Conservation (phyloP, 2,113 vertebrate species). For the Dolichallabes microphthalmus region DNA sequence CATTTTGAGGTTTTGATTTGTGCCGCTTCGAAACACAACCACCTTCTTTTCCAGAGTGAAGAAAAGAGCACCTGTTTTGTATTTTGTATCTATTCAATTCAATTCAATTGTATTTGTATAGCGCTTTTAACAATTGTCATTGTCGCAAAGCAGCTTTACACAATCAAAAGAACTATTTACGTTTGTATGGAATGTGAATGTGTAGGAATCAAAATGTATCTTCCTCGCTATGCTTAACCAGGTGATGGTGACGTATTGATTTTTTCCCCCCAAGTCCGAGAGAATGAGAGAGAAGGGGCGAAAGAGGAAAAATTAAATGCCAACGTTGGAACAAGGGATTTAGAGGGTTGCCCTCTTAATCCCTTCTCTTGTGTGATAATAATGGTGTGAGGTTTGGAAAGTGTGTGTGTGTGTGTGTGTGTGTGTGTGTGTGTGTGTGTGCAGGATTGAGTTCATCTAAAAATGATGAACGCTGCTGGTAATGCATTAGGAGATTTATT, state of each 20-base stretch:
- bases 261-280: conserved; percentile 18
- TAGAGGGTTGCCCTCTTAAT: conserved; percentile 54
- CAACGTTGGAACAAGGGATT: conserved; percentile 34
- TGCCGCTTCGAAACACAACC: conserved; percentile 34
- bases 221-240: conserved; percentile 3
- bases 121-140: too few relatives aligned
- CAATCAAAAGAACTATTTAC: too few relatives aligned
- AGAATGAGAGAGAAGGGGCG: conserved; percentile 37
- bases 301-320: conserved; percentile 25
- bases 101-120: too few relatives aligned
- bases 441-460: conserved; percentile 35
- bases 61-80: conserved; percentile 38
- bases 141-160: too few relatives aligned
- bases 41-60: conserved; percentile 44
- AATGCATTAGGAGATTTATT: conserved; percentile 68
- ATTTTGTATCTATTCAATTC: too few relatives aligned
- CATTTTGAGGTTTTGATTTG: conserved; percentile 15
- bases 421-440: conserved; percentile 53
- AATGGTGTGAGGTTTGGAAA: conserved; percentile 51
- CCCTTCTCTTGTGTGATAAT: conserved; percentile 41
- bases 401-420: conserved; percentile 53
- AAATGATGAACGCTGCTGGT: conserved; percentile 65
- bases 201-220: too few relatives aligned
- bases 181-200: too few relatives aligned
- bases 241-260: conserved; percentile 45